Conservation (phyloP, 2,113 vertebrate genomes). For the Heterochromis multidens region DNA sequence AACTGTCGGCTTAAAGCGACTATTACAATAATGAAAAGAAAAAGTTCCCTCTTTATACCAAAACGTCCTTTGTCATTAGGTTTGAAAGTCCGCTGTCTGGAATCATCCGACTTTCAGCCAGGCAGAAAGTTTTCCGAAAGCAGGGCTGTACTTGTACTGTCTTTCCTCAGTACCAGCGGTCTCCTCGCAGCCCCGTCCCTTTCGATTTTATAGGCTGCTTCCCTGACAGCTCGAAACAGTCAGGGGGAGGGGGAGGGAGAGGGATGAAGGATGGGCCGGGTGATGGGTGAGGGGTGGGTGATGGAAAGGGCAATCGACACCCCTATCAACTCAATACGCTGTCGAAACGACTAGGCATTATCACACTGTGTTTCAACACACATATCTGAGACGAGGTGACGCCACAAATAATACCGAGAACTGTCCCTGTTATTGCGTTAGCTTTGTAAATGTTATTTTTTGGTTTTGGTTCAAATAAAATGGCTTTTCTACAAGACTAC, state of each 20-base stretch:
- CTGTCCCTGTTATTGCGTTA: not conserved
- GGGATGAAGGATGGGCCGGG: conserved; percentile 29
- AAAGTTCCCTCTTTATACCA: not conserved
- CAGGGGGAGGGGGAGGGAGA: conserved; percentile 14
- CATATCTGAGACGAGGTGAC: not conserved
- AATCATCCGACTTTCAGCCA: not conserved
- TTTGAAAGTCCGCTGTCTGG: not conserved
- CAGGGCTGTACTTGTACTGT: not conserved
- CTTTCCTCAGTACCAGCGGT: conserved; percentile 30
- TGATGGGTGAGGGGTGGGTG: conserved; percentile 8
- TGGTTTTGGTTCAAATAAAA: not conserved
- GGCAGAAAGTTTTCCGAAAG: not conserved
- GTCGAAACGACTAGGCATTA: conserved; percentile 17
- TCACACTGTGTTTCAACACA: not conserved
- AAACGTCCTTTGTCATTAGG: not conserved
- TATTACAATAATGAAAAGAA: not conserved
- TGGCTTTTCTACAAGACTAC: not conserved
- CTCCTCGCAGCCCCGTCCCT: conserved; percentile 63
- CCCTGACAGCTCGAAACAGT: conserved; percentile 64
- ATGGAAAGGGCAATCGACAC: conserved; percentile 40
- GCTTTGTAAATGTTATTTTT: not conserved
- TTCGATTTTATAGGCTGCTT: conserved; percentile 69
- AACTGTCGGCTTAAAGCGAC: not conserved
- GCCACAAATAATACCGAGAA: not conserved
- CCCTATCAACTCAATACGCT: conserved; percentile 27